phyloP scores from a whole-genome alignment of 2,888 invertebrate species.

The Scaeva pyrastri region DNA sequence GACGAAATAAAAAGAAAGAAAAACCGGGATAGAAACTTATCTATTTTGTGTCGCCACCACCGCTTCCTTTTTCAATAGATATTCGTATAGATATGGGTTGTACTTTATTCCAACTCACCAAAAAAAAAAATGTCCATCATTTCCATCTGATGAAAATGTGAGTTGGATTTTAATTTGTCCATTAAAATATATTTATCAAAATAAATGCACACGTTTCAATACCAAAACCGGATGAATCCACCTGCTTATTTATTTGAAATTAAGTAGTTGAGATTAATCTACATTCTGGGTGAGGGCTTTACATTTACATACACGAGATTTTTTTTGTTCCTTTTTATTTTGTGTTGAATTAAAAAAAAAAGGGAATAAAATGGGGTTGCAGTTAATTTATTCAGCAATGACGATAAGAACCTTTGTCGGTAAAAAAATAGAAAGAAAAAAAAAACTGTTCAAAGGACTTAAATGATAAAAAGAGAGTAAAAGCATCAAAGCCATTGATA shows the following conservation, averaged over 20 bases:
- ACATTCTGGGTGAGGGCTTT: no score
- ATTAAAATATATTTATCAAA: slow-evolving; percentile 40
- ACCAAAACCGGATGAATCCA: slow-evolving; percentile 44
- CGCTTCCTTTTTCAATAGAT: background rate
- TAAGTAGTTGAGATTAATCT: slow-evolving; percentile 52
- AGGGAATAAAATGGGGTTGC: slow-evolving; percentile 65
- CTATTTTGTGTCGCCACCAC: slow-evolving; percentile 12
- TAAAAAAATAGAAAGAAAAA: background rate
- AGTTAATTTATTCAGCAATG: slow-evolving; percentile 66
- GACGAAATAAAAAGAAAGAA: background rate
- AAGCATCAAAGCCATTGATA: slow-evolving; percentile 8
- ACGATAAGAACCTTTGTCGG: slow-evolving; percentile 64
- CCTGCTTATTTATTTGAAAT: slow-evolving; percentile 48
- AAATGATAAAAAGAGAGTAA: background rate
- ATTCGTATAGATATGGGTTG: no score
- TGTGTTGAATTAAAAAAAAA: background rate
- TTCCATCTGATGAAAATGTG: slow-evolving; percentile 12
- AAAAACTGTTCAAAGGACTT: background rate
- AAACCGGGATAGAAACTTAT: slow-evolving; percentile 43
- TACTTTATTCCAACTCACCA: no score
- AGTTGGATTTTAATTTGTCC: slow-evolving; percentile 64
- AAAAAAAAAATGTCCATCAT: background rate
- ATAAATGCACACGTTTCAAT: slow-evolving; percentile 33
- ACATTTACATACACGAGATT: slow-evolving; percentile 33
- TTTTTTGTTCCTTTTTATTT: slow-evolving; percentile 12